Percentiles rank a stretch among this genome's conserved stretches.
Conservation (phyloP, 2,888 invertebrate genomes). For the Mesorhabditis spiculigera region DNA sequence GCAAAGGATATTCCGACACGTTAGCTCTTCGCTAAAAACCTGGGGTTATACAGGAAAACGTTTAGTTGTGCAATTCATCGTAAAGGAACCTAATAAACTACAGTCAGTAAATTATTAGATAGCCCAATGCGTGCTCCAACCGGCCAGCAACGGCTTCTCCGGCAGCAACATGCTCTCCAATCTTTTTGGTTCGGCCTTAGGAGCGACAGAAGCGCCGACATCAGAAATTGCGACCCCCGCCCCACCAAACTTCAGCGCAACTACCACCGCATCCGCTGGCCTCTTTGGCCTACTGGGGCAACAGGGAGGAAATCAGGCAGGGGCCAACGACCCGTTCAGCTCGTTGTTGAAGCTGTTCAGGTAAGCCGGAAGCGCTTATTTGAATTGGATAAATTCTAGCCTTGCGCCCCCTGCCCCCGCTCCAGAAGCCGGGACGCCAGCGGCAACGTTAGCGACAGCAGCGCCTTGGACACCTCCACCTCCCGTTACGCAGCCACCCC, state of each 20-base stretch:
- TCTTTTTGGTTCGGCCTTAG: not conserved
- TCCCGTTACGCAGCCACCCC: conserved; percentile 13
- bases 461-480: conserved; percentile 23
- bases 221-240: not conserved
- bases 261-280: not conserved
- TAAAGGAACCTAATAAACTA: too few relatives aligned
- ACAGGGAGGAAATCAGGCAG: not conserved
- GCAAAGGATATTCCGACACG: too few relatives aligned
- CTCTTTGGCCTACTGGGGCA: not conserved
- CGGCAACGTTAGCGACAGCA: conserved; percentile 25
- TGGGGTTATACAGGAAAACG: too few relatives aligned
- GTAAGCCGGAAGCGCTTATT: not conserved
- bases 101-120: conserved; percentile 15
- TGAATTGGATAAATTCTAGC: not conserved
- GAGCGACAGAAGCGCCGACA: not conserved
- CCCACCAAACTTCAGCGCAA: not conserved
- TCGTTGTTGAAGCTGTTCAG: not conserved
- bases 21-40: too few relatives aligned
- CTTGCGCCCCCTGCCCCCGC: conserved; percentile 13
- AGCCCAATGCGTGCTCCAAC: conserved; percentile 27
- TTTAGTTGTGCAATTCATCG: too few relatives aligned
- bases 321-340: not conserved
- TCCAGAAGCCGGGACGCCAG: conserved; percentile 12
- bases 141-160: conserved; percentile 7
- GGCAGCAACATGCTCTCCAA: not conserved